Conservation (phyloP, 2,797 vertebrate genomes). For the Coracias cyanogaster region DNA sequence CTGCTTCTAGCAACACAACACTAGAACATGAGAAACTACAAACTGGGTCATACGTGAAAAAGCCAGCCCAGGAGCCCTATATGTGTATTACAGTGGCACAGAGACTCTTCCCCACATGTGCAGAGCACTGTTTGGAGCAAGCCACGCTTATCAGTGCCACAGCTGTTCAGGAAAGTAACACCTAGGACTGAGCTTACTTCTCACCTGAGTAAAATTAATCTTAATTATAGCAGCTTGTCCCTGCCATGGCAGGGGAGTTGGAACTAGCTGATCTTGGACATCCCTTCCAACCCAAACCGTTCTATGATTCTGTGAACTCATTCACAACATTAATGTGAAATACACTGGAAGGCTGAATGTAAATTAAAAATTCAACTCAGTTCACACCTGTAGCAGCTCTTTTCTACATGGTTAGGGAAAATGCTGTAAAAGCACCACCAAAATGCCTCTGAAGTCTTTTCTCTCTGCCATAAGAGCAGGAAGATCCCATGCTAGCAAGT, state of each 20-base stretch:
- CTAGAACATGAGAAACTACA: neutral
- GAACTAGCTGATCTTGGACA: too few species aligned
- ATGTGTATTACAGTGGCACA: neutral
- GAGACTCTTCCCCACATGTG: neutral
- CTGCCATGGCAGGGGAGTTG: too few species aligned
- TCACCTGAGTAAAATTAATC: slow-evolving; percentile 65
- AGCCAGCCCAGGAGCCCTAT: neutral
- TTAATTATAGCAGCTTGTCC: slow-evolving; percentile 45
- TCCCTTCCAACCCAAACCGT: too few species aligned
- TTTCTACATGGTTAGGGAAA: neutral
- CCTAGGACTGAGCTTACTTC: slow-evolving; percentile 23
- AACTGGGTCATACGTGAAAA: neutral
- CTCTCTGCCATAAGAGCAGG: neutral
- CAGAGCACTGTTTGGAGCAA: neutral
- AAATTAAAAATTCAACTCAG: slow-evolving; percentile 57
- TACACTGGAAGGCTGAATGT: slow-evolving; percentile 8
- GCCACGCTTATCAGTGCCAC: neutral
- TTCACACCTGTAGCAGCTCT: slow-evolving; percentile 40
- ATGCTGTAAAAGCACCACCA: neutral
- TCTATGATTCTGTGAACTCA: neutral
- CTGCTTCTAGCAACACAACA: neutral
- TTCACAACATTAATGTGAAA: slow-evolving; percentile 48
- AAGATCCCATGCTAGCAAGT: neutral
- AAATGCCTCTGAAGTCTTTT: neutral
- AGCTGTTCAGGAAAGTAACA: slow-evolving; percentile 21